These are phyloP conservation scores for Chiridota heheva DNA, from an alignment of 35 echinoderm and acorn worm species.

Conservation along the genomic window DNA sequence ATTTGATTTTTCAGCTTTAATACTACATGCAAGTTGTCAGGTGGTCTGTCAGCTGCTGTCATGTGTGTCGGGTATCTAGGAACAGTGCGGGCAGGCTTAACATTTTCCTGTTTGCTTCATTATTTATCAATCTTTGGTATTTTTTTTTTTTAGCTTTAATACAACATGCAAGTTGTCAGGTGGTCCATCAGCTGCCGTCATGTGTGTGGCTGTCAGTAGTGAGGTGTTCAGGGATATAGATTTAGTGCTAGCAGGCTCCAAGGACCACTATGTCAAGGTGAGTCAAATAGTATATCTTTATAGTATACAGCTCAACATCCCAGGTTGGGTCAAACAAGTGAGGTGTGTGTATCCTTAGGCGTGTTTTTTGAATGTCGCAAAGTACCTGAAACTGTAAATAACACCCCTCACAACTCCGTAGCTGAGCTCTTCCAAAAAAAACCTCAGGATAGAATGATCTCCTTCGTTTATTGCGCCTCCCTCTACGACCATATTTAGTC, in stretches of 20 bases:
- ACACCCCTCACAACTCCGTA: too few species aligned
- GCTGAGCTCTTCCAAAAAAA: too few species aligned
- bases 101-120: not conserved
- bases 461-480: too few species aligned
- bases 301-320: not conserved
- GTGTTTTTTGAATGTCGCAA: too few species aligned
- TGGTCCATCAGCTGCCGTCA: slow-evolving; percentile 88
- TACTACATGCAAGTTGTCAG: slow-evolving; percentile 83
- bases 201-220: slow-evolving; percentile 72
- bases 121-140: too few species aligned
- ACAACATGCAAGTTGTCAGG: slow-evolving; percentile 87
- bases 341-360: too few species aligned
- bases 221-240: slow-evolving; percentile 55
- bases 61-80: slow-evolving; percentile 67
- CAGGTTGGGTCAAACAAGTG: too few species aligned
- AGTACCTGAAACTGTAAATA: too few species aligned
- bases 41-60: slow-evolving; percentile 86
- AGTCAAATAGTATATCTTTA: not conserved
- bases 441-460: too few species aligned
- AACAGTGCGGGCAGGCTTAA: not conserved
- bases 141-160: slow-evolving; percentile 71
- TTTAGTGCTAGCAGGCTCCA: slow-evolving; percentile 85
- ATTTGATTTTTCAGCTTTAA: slow-evolving; percentile 76
- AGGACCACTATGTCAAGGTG: slow-evolving; percentile 99
- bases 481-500: too few species aligned